Conservation (phyloP, 1,140 invertebrate species). For the Anagrus nilaparvatae region DNA sequence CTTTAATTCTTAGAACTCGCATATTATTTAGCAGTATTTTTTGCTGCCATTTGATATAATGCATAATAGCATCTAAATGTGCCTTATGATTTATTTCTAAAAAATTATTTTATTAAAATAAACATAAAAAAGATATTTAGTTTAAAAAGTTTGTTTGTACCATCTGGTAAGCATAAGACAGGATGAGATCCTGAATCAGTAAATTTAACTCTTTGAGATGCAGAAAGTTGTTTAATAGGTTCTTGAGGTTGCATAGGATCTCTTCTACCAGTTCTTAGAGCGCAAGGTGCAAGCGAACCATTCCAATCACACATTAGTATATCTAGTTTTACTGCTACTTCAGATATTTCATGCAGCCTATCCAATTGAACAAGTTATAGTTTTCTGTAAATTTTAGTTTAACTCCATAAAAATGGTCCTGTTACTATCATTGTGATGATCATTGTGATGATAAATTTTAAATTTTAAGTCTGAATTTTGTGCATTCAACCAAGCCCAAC, state of each 20-base stretch:
- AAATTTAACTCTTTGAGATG: conserved; percentile 59
- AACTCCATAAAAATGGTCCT: no score
- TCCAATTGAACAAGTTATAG: conserved; percentile 62
- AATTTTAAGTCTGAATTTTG: conserved; percentile 89
- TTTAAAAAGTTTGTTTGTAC: no score
- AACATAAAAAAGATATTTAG: no score
- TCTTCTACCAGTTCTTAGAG: conserved; percentile 68
- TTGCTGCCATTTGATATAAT: conserved; percentile 66
- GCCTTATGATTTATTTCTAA: conserved; percentile 51
- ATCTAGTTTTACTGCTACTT: conserved; percentile 61
- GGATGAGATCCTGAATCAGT: conserved; percentile 79
- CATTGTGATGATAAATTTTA: conserved; percentile 79
- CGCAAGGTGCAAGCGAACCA: conserved; percentile 56
- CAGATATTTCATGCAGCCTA: conserved; percentile 61
- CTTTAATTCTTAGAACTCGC: conserved; percentile 35
- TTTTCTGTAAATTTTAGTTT: conserved; percentile 69
- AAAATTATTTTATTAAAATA: no score
- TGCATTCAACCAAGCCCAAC: conserved; percentile 86
- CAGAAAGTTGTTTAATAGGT: conserved; percentile 51
- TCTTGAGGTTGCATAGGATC: conserved; percentile 56
- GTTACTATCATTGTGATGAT: conserved; percentile 45
- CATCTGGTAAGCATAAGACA: conserved; percentile 69
- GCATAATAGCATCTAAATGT: conserved; percentile 65
- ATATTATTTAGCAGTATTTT: conserved; percentile 47
- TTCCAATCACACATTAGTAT: conserved; percentile 62